These are phyloP conservation scores for Glomeris maerens DNA, from an alignment of 1,140 invertebrate genomes.

Conservation along the genomic window DNA sequence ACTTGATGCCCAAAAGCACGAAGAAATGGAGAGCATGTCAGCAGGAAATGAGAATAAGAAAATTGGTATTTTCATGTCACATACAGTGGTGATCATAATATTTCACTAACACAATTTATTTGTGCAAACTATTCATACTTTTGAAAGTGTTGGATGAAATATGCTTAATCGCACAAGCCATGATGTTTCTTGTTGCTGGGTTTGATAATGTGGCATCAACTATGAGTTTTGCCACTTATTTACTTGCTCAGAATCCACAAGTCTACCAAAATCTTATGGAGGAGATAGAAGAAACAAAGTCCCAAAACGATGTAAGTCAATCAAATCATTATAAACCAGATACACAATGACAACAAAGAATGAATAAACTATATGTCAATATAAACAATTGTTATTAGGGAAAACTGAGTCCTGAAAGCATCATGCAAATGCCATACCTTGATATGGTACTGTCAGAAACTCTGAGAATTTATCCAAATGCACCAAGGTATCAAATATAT, in stretches of 20 bases:
- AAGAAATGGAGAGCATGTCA: too few species aligned
- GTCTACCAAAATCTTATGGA: conserved; percentile 33
- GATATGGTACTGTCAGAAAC: conserved; percentile 14
- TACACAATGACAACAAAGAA: too few species aligned
- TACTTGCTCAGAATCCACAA: conserved; percentile 33
- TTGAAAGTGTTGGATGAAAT: too few species aligned
- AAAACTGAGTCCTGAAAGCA: not conserved
- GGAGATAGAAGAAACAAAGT: conserved; percentile 23
- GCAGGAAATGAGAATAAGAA: too few species aligned
- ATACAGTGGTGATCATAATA: too few species aligned
- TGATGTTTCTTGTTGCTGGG: conserved; percentile 34
- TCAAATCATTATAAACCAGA: too few species aligned
- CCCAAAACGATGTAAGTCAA: not conserved
- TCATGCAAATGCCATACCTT: not conserved
- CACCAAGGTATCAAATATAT: conserved; percentile 44
- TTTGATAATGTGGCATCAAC: conserved; percentile 36
- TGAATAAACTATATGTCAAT: not conserved
- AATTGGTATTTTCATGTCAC: too few species aligned
- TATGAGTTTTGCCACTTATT: conserved; percentile 33
- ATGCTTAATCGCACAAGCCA: too few species aligned
- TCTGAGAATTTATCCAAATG: conserved; percentile 44
- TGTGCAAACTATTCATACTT: too few species aligned
- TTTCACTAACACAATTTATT: too few species aligned
- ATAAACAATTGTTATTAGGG: not conserved
- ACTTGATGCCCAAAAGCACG: too few species aligned